Percentiles rank a stretch among this genome's conserved stretches.
Evolutionary conservation across 1,140 invertebrate genomes (phyloP).

Genomic region (Penaeus indicus): DNA sequence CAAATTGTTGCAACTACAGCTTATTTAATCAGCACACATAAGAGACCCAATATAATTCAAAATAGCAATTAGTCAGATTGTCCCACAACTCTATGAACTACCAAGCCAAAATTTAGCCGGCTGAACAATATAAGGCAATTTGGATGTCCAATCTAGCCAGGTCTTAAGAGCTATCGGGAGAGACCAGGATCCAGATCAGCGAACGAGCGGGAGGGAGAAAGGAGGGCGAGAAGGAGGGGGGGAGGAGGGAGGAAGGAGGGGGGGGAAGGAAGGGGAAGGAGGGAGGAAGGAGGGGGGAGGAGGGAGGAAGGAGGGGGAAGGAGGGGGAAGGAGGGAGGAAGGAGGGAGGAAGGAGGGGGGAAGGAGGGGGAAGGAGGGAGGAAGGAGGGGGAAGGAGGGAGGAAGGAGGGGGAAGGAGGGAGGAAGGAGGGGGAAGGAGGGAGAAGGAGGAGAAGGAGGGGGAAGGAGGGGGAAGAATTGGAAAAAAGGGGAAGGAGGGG

Average conservation of each 20-base stretch:
- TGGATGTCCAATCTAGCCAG: too few relatives aligned
- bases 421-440: neutral
- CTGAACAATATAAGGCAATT: too few relatives aligned
- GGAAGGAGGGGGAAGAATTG: neutral
- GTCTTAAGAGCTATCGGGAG: neutral
- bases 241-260: neutral
- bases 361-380: neutral
- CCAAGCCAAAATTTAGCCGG: too few relatives aligned
- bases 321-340: neutral
- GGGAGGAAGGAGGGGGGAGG: neutral
- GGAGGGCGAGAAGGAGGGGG: neutral
- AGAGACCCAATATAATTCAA: too few relatives aligned
- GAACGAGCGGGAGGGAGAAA: neutral
- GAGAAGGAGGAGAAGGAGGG: neutral
- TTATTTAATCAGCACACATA: neutral
- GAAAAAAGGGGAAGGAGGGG: neutral
- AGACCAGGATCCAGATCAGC: neutral
- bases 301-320: neutral
- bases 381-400: neutral
- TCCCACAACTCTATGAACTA: too few relatives aligned
- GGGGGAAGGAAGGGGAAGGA: neutral
- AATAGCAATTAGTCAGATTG: too few relatives aligned
- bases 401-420: neutral
- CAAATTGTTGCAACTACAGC: slow-evolving; percentile 35
- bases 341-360: neutral